phyloP scores from a whole-genome alignment of 2,888 invertebrate species.

The Leptinotarsa rubiginosa region DNA sequence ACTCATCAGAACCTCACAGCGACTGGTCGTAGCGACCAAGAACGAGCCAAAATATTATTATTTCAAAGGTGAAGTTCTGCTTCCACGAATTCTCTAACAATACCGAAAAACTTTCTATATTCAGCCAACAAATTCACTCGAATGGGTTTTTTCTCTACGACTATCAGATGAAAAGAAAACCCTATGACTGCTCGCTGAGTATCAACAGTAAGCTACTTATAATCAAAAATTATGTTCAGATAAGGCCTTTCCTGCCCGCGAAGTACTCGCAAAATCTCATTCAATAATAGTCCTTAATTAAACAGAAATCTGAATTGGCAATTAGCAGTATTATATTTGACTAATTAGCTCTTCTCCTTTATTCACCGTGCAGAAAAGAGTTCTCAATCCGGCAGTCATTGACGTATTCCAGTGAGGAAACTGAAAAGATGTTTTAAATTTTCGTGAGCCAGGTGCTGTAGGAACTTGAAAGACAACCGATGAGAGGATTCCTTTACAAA shows the following conservation, averaged over 20 bases:
- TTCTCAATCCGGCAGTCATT: background rate
- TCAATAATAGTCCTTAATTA: slow-evolving; percentile 37
- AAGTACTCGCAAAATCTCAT: slow-evolving; percentile 18
- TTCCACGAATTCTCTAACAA: background rate
- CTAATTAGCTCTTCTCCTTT: slow-evolving; percentile 43
- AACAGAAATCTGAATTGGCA: slow-evolving; percentile 47
- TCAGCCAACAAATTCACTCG: background rate
- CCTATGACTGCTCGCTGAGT: background rate
- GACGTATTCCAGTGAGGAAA: background rate
- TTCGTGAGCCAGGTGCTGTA: background rate
- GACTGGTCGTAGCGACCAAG: too few relatives aligned
- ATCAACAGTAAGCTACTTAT: background rate
- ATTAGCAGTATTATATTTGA: slow-evolving; percentile 53
- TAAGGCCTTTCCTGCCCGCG: background rate
- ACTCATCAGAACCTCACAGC: too few relatives aligned
- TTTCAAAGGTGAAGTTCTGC: background rate
- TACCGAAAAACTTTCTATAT: background rate
- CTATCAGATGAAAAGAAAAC: background rate
- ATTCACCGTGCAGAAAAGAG: background rate
- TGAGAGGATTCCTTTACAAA: slow-evolving; percentile 1
- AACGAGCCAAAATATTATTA: too few relatives aligned
- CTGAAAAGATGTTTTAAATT: slow-evolving; percentile 2
- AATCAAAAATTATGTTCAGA: background rate
- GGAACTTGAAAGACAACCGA: background rate
- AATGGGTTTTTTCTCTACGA: background rate